A percentile compares a stretch with the other conserved stretches of the same genome.
Evolutionary conservation across 1,140 invertebrate genomes (phyloP).

Genomic region (Psix sp.): DNA sequence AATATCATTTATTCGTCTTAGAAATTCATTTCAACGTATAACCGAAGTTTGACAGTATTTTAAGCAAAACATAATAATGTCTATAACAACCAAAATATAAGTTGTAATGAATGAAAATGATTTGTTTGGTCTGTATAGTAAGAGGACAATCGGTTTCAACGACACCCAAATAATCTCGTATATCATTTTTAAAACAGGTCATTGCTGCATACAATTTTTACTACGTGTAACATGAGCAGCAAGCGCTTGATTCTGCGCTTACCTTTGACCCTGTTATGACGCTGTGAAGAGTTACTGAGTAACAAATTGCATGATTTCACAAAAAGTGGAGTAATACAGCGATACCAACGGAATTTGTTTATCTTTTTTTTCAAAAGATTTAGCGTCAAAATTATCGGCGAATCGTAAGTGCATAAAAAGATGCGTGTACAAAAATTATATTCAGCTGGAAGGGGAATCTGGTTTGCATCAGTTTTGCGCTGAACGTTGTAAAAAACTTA

Average conservation of each 20-base stretch:
- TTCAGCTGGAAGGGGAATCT: conserved; percentile 4
- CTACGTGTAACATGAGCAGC: conserved; percentile 36
- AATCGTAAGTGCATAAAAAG: conserved; percentile 2
- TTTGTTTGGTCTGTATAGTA: conserved; percentile 49
- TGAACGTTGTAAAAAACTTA: conserved; percentile 56
- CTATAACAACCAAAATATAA: conserved; percentile 33
- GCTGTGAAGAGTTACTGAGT: not conserved
- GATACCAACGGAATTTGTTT: conserved; percentile 17
- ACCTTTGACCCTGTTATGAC: conserved; percentile 39
- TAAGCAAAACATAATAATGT: conserved; percentile 21
- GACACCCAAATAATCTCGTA: conserved; percentile 50
- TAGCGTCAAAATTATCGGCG: conserved; percentile 18
- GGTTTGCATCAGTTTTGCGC: conserved; percentile 34
- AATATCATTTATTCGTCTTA: too few relatives aligned
- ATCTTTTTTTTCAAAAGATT: conserved; percentile 14
- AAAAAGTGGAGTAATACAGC: conserved; percentile 10
- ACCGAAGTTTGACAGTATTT: too few relatives aligned
- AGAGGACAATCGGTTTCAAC: conserved; percentile 41
- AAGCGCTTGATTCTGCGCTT: conserved; percentile 5
- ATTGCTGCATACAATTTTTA: conserved; percentile 31
- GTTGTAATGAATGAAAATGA: conserved; percentile 30
- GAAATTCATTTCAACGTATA: too few relatives aligned
- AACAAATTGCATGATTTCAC: conserved; percentile 31
- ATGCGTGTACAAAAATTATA: conserved; percentile 8
- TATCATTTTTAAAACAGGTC: conserved; percentile 49